phyloP scores from a whole-genome alignment of 1,140 invertebrate species.

The Plectrocnemia conspersa region DNA sequence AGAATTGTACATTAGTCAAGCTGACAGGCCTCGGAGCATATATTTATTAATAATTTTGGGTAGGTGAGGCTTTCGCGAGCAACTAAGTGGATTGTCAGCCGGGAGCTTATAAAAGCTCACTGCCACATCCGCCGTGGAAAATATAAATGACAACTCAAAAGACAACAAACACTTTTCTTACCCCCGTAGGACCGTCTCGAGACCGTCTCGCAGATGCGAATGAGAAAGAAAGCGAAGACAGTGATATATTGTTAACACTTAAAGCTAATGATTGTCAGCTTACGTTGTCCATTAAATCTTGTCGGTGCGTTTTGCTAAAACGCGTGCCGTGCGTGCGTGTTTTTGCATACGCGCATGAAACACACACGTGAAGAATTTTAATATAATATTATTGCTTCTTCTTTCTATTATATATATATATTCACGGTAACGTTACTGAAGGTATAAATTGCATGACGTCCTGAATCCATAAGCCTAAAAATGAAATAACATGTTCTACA shows the following conservation, averaged over 20 bases:
- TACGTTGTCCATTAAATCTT: slow-evolving; percentile 34
- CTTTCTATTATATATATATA: too few species aligned
- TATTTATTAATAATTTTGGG: slow-evolving; percentile 14
- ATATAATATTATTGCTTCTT: too few species aligned
- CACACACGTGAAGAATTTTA: not conserved
- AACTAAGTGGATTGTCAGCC: slow-evolving; percentile 33
- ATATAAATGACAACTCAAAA: slow-evolving; percentile 36
- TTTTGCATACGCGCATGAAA: not conserved
- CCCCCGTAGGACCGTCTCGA: not conserved
- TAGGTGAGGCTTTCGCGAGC: not conserved
- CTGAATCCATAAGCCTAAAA: too few species aligned
- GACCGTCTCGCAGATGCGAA: slow-evolving; percentile 12
- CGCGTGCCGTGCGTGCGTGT: not conserved
- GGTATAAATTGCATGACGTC: too few species aligned
- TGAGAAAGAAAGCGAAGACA: slow-evolving; percentile 33
- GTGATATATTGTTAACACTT: slow-evolving; percentile 34
- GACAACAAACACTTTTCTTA: slow-evolving; percentile 31
- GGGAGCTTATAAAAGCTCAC: slow-evolving; percentile 24
- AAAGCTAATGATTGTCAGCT: slow-evolving; percentile 35
- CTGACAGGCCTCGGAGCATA: not conserved
- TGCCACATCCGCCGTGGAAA: slow-evolving; percentile 22
- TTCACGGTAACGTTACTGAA: too few species aligned
- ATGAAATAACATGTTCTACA: too few species aligned
- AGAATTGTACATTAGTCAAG: slow-evolving; percentile 5
- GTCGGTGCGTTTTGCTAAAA: slow-evolving; percentile 19